phyloP scores from a whole-genome alignment of 2,113 vertebrate species.

The Todiramphus chloris region DNA sequence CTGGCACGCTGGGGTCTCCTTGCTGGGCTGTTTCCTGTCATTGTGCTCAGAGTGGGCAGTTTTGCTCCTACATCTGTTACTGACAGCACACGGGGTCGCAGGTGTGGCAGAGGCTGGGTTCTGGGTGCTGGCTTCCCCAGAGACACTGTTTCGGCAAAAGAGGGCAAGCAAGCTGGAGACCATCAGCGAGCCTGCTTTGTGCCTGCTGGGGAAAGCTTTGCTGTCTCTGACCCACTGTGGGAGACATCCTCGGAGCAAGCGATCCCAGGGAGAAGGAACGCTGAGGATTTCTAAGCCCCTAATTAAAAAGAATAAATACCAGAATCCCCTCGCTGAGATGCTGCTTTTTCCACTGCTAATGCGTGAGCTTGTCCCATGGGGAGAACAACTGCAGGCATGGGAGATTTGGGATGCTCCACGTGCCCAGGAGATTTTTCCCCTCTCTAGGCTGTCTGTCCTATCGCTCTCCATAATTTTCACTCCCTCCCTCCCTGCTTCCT shows the following conservation, averaged over 20 bases:
- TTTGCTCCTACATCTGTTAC: background rate
- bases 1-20: background rate
- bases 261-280: background rate
- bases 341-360: conserved; percentile 24
- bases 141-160: background rate
- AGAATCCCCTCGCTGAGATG: conserved; percentile 36
- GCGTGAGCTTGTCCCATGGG: background rate
- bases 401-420: fast-evolving
- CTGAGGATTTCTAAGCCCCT: conserved; percentile 11
- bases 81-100: fast-evolving
- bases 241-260: background rate
- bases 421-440: background rate
- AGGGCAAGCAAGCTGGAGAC: background rate
- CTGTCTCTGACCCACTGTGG: background rate
- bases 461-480: background rate
- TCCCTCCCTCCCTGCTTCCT: conserved; percentile 26
- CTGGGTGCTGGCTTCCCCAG: background rate
- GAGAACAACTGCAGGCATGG: fast-evolving
- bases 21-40: background rate
- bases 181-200: background rate
- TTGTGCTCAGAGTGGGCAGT: background rate
- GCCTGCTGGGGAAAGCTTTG: background rate
- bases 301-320: conserved; percentile 49
- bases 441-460: fast-evolving
- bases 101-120: background rate